Evolutionary conservation across 1,140 invertebrate species (phyloP).

Genomic region (Meloidogyne chitwoodi): DNA sequence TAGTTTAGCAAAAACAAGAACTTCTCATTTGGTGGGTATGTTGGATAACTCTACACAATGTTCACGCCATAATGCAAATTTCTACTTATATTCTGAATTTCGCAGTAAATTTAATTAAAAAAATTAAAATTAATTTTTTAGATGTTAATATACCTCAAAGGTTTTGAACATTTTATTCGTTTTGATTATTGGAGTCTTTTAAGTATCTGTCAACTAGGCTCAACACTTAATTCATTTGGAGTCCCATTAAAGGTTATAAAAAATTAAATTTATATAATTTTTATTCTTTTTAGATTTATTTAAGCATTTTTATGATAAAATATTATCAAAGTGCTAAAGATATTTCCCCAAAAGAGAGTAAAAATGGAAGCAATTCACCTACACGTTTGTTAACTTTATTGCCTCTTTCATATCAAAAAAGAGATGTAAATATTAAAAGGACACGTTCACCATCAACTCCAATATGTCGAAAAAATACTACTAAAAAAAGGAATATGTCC

Average conservation of each 20-base stretch:
- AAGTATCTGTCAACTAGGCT: not conserved
- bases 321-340: constrained; percentile 5
- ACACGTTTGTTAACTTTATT: not conserved
- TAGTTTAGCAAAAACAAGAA: constrained; percentile 16
- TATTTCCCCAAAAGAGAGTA: not conserved
- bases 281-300: not conserved
- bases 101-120: not conserved
- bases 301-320: constrained; percentile 8
- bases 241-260: constrained; percentile 8
- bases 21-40: constrained; percentile 26
- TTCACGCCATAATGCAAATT: constrained; percentile 16
- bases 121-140: not conserved
- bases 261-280: not conserved
- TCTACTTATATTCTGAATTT: constrained; percentile 6
- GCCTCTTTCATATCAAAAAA: not conserved
- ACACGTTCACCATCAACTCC: not conserved
- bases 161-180: not conserved
- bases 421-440: not conserved
- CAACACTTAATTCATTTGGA: not conserved
- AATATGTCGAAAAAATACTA: not conserved
- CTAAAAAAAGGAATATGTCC: not conserved
- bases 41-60: constrained; percentile 31
- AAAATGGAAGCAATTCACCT: not conserved
- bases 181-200: constrained; percentile 10
- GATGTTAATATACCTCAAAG: not conserved